Percentiles rank a stretch among this genome's conserved stretches.
phyloP scores from a whole-genome alignment of 2,113 vertebrate species.

The Henicopernis longicauda region DNA sequence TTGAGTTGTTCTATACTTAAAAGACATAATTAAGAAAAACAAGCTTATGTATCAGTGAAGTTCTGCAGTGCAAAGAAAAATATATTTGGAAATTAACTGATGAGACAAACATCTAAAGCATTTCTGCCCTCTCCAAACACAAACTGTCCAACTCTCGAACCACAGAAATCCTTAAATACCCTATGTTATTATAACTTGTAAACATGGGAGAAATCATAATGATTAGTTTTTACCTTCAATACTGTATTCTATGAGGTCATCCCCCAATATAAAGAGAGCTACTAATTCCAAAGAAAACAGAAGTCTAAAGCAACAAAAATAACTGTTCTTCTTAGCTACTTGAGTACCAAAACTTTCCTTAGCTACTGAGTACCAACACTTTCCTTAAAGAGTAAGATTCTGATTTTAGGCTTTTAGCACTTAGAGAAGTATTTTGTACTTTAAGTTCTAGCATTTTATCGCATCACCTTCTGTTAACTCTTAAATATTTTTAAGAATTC shows the following conservation, averaged over 20 bases:
- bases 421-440: background rate
- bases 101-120: background rate
- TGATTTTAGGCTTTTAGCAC: constrained; percentile 51
- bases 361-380: background rate
- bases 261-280: background rate
- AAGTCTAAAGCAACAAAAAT: background rate
- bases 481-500: constrained; percentile 32
- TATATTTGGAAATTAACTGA: background rate
- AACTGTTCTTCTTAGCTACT: background rate
- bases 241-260: background rate
- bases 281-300: background rate
- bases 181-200: background rate
- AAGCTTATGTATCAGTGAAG: background rate
- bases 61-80: background rate
- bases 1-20: background rate
- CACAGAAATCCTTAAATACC: background rate
- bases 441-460: constrained; percentile 24
- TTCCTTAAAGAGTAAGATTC: background rate
- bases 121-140: background rate
- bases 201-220: background rate
- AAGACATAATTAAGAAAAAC: background rate
- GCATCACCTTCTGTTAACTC: constrained; percentile 36
- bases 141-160: background rate
- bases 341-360: background rate
- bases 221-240: background rate